Evolutionary conservation across 53 echinoderm and acorn worm genomes (phyloP).

Genomic region (Apostichopus leukothele): DNA sequence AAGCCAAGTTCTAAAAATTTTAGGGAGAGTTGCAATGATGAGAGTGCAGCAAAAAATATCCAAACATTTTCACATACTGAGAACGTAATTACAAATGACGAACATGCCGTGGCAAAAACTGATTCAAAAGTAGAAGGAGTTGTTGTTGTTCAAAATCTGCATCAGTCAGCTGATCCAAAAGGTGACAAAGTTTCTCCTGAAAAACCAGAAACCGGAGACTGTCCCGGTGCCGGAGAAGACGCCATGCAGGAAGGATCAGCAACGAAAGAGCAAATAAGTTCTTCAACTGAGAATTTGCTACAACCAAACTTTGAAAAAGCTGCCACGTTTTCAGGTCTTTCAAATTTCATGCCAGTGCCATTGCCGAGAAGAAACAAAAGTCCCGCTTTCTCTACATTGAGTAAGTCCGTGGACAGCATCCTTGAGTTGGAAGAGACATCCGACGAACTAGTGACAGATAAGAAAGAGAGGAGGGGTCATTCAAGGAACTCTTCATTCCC

Average conservation of each 20-base stretch:
- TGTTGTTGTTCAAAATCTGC: neutral
- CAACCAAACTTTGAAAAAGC: slow-evolving; percentile 2
- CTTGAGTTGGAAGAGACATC: neutral
- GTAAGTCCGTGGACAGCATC: slow-evolving; percentile 24
- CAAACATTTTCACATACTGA: no score
- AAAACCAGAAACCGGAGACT: neutral
- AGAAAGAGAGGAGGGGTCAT: neutral
- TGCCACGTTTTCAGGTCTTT: neutral
- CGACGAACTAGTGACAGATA: neutral
- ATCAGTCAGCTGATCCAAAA: neutral
- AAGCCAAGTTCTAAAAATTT: no score
- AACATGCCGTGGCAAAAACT: neutral
- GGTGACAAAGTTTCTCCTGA: neutral
- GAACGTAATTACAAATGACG: no score
- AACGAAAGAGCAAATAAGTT: neutral
- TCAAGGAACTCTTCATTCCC: slow-evolving; percentile 34
- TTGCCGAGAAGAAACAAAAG: neutral
- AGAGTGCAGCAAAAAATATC: no score
- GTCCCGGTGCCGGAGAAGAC: neutral
- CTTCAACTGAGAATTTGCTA: neutral
- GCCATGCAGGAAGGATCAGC: neutral
- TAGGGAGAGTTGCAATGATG: no score
- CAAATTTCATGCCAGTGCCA: neutral
- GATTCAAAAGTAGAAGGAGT: neutral
- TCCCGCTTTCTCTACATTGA: slow-evolving; percentile 11